Conservation (phyloP, 2,888 invertebrate genomes). For the Zygothrica quintamaculata region DNA sequence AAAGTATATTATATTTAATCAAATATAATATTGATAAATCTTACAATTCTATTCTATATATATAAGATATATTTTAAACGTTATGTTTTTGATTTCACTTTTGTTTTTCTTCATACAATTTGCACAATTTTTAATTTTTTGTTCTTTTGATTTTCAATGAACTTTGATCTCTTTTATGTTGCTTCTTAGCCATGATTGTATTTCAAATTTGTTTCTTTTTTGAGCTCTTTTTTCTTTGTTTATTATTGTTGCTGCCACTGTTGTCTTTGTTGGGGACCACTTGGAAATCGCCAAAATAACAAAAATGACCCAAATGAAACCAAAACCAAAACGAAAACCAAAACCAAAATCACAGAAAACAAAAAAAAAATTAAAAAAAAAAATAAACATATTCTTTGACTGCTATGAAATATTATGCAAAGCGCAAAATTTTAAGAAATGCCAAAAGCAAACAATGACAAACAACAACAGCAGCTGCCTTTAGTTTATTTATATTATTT, state of each 20-base stretch:
- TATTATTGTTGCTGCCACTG: slow-evolving; percentile 24
- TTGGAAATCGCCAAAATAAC: slow-evolving; percentile 64
- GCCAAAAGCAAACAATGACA: slow-evolving; percentile 59
- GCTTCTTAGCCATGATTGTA: slow-evolving; percentile 30
- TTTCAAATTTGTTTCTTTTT: too few species aligned
- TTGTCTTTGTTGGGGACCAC: slow-evolving; percentile 35
- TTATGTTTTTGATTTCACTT: slow-evolving; percentile 19
- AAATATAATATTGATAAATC: too few species aligned
- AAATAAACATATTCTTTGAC: slow-evolving; percentile 59
- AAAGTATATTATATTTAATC: too few species aligned
- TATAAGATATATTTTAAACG: neutral
- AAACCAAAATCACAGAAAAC: slow-evolving; percentile 57
- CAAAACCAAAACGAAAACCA: slow-evolving; percentile 58
- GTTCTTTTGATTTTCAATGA: slow-evolving; percentile 39
- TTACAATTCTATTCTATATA: too few species aligned
- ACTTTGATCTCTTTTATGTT: slow-evolving; percentile 69
- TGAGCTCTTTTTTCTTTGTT: too few species aligned
- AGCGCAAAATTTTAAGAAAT: slow-evolving; percentile 76
- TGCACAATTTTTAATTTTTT: slow-evolving; percentile 12
- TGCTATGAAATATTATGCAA: slow-evolving; percentile 68
- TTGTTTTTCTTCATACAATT: slow-evolving; percentile 24
- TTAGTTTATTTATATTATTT: too few species aligned
- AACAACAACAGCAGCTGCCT: slow-evolving; percentile 48
- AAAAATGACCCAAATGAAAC: too few species aligned
- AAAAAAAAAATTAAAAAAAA: slow-evolving; percentile 35